Evolutionary conservation across 2,888 invertebrate species (phyloP), one percentile per base, ranked within the genome.

Genomic region (Campaea margaritaria): DNA sequence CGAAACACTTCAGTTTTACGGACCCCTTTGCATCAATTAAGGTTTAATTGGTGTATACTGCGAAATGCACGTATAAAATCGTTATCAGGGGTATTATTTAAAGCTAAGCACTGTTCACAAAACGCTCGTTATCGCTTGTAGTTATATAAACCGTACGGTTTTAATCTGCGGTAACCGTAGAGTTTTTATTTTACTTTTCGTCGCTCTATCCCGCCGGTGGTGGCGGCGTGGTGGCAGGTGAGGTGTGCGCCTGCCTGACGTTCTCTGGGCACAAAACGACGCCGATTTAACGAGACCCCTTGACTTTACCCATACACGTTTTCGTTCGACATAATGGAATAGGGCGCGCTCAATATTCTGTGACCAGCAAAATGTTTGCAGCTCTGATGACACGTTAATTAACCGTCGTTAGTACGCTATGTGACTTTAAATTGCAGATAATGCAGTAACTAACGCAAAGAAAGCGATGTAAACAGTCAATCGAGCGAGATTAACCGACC

Each of bases 191-290:
- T 69, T 66, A 53, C 47, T 69, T 72, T 66, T 68, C 53, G 64
- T 62, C 68, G 67, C 59, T 51, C 54, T 49, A 54, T 53, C 49
- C 58, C 53, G 64, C 43, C 51, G 48, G 60, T 46, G 65, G 52
- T 51, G 60, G 58, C 54, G 53, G 59, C 54, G 59, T 42, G 64
- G 36, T 59, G 69, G 76, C 76, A 76, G 75, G 75, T 76, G 75
- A 74, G 67, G 57, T 21, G 21, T 21, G 21, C 21, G 21, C 69
- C 44, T 57, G 53, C 51, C 49, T 38, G 36, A 57, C 53, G 55
- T 56, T 31, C 31, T 31, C 31, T 38, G 56, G 49, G 50, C 43
- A 58, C 63, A 74, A 72, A 72, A 75, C 62, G 61, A 67, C 63
- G 62, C 49, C 58, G 68, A 69, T 75, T 68, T 70, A 70, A 74